These are phyloP conservation scores for Melanargia galathea DNA, from an alignment of 2,888 invertebrate genomes.

Conservation along the genomic window DNA sequence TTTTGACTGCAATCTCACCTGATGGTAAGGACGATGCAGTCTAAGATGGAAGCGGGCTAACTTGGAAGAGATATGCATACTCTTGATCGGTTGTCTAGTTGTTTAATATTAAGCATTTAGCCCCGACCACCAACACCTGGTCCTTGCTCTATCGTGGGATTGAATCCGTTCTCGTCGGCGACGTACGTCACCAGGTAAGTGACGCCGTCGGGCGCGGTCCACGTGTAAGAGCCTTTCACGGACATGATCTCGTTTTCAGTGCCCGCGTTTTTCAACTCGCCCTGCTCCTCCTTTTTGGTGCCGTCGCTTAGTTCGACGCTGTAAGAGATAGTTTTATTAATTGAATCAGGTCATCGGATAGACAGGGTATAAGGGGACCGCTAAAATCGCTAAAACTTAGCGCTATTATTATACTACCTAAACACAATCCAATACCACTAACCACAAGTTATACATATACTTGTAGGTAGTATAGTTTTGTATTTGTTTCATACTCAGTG, in stretches of 20 bases:
- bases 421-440: too few species aligned
- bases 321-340: conserved; percentile 32
- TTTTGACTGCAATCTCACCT: too few species aligned
- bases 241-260: conserved; percentile 76
- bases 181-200: conserved; percentile 83
- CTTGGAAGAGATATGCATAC: too few species aligned
- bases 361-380: too few species aligned
- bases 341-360: neutral
- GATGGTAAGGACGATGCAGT: too few species aligned
- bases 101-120: neutral
- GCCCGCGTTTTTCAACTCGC: conserved; percentile 75
- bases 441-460: too few species aligned
- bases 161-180: conserved; percentile 80
- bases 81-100: too few species aligned
- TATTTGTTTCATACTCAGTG: too few species aligned
- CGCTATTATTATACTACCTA: too few species aligned
- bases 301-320: conserved; percentile 82
- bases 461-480: too few species aligned
- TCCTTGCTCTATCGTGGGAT: conserved; percentile 71
- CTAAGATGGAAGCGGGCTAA: too few species aligned
- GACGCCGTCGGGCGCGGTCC: conserved; percentile 80
- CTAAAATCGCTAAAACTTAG: too few species aligned
- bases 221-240: conserved; percentile 77
- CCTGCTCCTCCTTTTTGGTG: conserved; percentile 72
- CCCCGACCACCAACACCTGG: conserved; percentile 58